Conservation (phyloP, 37 sponge, comb jelly and placozoan genomes). For the Mnemiopsis leidyi region DNA sequence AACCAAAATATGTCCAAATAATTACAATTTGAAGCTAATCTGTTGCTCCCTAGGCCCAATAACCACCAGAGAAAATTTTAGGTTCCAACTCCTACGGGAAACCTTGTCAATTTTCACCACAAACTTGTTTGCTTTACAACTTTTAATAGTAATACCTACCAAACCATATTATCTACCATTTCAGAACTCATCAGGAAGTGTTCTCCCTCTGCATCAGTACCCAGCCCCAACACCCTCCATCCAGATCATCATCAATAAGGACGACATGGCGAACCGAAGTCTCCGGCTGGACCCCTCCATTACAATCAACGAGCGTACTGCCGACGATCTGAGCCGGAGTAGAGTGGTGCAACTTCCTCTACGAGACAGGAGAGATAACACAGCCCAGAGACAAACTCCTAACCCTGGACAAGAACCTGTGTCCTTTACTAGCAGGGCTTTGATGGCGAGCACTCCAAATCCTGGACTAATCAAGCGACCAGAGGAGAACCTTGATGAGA, state of each 20-base stretch:
- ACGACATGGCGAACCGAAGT: neutral
- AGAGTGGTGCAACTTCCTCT: neutral
- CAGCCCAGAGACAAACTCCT: neutral
- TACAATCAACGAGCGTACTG: neutral
- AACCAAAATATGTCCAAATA: too few species aligned
- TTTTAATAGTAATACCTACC: too few species aligned
- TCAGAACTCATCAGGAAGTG: neutral
- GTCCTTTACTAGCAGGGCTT: neutral
- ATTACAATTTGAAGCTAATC: too few species aligned
- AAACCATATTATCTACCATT: neutral
- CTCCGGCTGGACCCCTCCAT: neutral
- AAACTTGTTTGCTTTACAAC: too few species aligned
- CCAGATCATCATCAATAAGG: conserved; percentile 23
- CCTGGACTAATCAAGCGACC: neutral
- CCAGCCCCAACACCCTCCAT: conserved; percentile 4
- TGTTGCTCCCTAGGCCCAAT: too few species aligned
- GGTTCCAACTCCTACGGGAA: too few species aligned
- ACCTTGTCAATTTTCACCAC: too few species aligned
- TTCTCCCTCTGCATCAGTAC: neutral
- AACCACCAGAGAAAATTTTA: too few species aligned
- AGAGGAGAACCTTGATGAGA: neutral
- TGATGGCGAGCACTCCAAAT: neutral
- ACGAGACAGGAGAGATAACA: neutral
- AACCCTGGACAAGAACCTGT: neutral
- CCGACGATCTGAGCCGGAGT: neutral